These are phyloP conservation scores for Cyanoderma ruficeps DNA, from an alignment of 2,113 vertebrate genomes.

Conservation along the genomic window DNA sequence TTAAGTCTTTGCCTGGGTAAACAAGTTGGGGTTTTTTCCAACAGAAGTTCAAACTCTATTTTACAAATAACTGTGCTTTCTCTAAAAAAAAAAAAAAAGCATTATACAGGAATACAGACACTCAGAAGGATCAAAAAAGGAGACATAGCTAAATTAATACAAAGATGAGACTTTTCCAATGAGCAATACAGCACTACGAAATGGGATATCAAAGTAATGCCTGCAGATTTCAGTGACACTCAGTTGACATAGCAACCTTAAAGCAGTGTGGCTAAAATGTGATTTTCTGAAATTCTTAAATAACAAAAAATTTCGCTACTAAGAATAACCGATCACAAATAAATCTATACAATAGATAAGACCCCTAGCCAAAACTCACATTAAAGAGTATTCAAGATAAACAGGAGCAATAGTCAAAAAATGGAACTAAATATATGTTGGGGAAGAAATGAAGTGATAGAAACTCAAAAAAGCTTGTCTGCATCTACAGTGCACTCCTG, in stretches of 20 bases:
- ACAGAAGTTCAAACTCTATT: neutral
- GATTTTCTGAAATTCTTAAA: neutral
- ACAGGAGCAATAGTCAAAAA: neutral
- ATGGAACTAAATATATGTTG: neutral
- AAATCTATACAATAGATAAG: neutral
- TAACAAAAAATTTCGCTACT: neutral
- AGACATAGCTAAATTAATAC: neutral
- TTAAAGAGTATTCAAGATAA: neutral
- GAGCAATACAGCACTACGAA: neutral
- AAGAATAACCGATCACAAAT: neutral
- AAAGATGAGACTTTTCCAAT: neutral
- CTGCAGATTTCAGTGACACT: neutral
- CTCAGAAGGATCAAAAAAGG: neutral
- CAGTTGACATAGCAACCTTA: neutral
- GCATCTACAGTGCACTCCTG: neutral
- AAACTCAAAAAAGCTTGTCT: neutral
- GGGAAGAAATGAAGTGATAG: neutral
- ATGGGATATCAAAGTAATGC: neutral
- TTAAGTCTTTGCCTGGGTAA: neutral
- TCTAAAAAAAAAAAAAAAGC: neutral
- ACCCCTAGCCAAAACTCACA: neutral
- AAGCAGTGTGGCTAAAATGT: fast-evolving
- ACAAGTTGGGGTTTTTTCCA: neutral
- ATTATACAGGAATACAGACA: neutral
- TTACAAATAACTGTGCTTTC: neutral